Percentiles rank a stretch among this genome's conserved stretches.
Evolutionary conservation across 2,888 invertebrate genomes (phyloP).

Genomic region (Pilophorus perplexus): DNA sequence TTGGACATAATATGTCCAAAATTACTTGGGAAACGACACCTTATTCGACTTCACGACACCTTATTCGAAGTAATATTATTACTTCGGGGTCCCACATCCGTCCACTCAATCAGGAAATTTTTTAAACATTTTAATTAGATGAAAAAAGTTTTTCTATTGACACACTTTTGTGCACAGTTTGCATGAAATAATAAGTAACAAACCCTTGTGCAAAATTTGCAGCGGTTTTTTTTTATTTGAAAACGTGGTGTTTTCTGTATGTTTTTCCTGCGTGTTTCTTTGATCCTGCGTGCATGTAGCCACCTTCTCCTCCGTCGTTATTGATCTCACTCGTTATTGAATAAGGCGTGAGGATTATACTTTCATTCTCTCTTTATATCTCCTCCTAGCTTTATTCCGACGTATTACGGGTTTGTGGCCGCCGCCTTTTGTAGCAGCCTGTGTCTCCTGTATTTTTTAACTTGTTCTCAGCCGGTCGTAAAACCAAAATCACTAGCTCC

Average conservation of each 20-base stretch:
- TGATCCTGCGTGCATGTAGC: neutral
- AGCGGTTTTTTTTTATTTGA: neutral
- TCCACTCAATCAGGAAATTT: too few species aligned
- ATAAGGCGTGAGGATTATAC: neutral
- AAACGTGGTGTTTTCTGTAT: neutral
- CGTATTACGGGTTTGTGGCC: neutral
- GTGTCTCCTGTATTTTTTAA: constrained; percentile 20
- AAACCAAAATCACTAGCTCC: constrained; percentile 23
- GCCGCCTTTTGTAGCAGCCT: neutral
- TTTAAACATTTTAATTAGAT: too few species aligned
- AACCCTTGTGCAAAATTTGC: too few species aligned
- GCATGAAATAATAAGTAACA: too few species aligned
- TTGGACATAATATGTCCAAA: too few species aligned
- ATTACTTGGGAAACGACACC: too few species aligned
- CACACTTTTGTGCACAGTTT: too few species aligned
- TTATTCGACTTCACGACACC: too few species aligned
- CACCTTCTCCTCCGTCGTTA: neutral
- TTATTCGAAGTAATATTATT: too few species aligned
- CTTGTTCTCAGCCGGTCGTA: constrained; percentile 3
- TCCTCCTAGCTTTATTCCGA: neutral
- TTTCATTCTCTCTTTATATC: neutral
- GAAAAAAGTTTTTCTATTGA: too few species aligned
- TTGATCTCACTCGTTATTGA: neutral
- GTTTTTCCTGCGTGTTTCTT: neutral
- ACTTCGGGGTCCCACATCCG: neutral